These are phyloP conservation scores for Drosophila virilis DNA, from an alignment of 1,140 invertebrate species.

Conservation along the genomic window DNA sequence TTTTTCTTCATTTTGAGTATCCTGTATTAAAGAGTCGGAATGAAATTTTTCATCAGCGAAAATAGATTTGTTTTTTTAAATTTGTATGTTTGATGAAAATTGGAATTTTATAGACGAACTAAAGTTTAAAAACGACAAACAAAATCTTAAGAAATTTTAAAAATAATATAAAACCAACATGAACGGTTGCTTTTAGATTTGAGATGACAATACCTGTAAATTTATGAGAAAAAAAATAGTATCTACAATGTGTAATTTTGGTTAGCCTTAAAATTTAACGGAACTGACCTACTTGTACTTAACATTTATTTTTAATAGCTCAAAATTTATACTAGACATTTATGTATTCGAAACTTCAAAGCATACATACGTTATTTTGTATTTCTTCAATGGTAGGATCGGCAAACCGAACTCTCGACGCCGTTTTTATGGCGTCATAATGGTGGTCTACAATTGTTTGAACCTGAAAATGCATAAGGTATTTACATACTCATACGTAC, in stretches of 20 bases:
- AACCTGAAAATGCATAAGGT: constrained; percentile 87
- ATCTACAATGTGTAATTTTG: neutral
- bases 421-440: constrained; percentile 90
- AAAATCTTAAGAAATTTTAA: neutral
- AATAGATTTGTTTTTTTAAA: neutral
- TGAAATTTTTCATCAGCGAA: neutral
- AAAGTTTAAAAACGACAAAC: neutral
- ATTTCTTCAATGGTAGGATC: constrained; percentile 86
- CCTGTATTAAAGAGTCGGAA: constrained; percentile 33
- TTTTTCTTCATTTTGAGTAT: constrained; percentile 70
- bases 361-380: constrained; percentile 73
- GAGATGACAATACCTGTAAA: neutral
- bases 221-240: neutral
- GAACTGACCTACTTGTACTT: neutral
- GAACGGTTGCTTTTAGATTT: neutral
- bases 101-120: constrained; percentile 3
- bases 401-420: constrained; percentile 94
- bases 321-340: too few relatives aligned
- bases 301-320: constrained; percentile 8
- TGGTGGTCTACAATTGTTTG: constrained; percentile 96
- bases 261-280: neutral
- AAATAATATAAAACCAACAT: neutral
- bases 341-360: constrained; percentile 27
- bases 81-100: neutral
- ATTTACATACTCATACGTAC: constrained; percentile 44